Evolutionary conservation across 2,888 invertebrate genomes (phyloP).

Genomic region (Apamea monoglypha): DNA sequence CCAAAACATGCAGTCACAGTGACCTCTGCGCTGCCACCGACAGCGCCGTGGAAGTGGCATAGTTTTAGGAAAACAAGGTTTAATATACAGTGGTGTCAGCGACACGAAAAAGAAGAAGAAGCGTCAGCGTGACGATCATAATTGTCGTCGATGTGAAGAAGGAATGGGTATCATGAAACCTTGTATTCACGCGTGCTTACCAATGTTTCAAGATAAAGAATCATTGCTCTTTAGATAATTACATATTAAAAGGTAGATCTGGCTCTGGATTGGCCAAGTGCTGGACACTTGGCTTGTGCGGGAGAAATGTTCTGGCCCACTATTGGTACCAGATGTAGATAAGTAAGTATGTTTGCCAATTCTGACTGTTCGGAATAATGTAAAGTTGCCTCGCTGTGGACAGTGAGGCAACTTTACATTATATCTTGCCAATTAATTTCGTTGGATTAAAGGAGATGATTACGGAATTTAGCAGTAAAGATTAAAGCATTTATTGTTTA

Average conservation of each 20-base stretch:
- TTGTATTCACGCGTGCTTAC: neutral
- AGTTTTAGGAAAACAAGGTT: no score
- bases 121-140: neutral
- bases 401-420: no score
- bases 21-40: no score
- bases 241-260: neutral
- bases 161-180: conserved; percentile 4
- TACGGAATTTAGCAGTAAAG: neutral
- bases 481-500: conserved; percentile 43
- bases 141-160: neutral
- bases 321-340: neutral
- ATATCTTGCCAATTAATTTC: conserved; percentile 3
- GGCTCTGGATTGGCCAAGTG: neutral
- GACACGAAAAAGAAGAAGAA: no score
- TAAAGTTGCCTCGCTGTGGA: neutral
- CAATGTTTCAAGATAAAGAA: neutral
- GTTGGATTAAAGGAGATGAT: conserved; percentile 20
- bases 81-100: no score
- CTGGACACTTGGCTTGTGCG: neutral
- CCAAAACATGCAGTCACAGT: no score
- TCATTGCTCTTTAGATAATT: neutral
- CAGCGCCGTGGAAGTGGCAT: no score
- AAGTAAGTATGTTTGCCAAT: neutral
- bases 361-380: neutral
- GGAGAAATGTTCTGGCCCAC: neutral